Percentiles rank a stretch among this genome's conserved stretches.
These are phyloP conservation scores for Platycnemis pennipes DNA, from an alignment of 2,888 invertebrate species.

Conservation along the genomic window DNA sequence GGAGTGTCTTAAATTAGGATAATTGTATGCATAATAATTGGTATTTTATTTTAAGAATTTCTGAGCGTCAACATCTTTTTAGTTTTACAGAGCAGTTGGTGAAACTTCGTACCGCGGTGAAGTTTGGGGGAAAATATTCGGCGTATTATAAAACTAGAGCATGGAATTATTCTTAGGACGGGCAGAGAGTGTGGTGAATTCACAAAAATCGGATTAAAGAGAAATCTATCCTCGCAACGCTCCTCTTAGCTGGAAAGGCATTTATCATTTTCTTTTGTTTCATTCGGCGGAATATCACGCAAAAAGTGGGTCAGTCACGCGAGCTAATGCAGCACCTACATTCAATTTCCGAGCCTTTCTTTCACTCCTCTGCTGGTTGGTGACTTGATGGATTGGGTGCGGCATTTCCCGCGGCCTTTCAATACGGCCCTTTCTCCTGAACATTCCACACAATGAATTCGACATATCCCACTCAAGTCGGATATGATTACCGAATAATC, in stretches of 20 bases:
- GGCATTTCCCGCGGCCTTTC: background rate
- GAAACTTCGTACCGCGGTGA: no score
- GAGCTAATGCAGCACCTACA: background rate
- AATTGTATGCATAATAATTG: no score
- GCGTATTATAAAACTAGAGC: background rate
- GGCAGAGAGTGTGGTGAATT: no score
- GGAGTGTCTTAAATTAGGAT: no score
- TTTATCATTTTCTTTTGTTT: background rate
- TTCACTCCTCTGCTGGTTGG: background rate
- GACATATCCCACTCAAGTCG: no score
- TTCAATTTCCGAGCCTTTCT: background rate
- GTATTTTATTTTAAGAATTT: no score
- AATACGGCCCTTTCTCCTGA: no score
- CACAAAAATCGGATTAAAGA: background rate
- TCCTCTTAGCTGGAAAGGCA: background rate
- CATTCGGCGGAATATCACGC: background rate
- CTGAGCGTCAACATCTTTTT: no score
- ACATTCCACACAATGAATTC: no score
- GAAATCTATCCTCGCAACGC: background rate
- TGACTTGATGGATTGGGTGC: background rate
- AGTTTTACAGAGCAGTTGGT: no score
- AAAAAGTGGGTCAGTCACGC: conserved; percentile 28
- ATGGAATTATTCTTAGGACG: no score
- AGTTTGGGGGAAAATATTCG: no score
- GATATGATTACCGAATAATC: background rate